Evolutionary conservation across 2,113 vertebrate genomes (phyloP).

Genomic region (Protobothrops mucrosquamatus): DNA sequence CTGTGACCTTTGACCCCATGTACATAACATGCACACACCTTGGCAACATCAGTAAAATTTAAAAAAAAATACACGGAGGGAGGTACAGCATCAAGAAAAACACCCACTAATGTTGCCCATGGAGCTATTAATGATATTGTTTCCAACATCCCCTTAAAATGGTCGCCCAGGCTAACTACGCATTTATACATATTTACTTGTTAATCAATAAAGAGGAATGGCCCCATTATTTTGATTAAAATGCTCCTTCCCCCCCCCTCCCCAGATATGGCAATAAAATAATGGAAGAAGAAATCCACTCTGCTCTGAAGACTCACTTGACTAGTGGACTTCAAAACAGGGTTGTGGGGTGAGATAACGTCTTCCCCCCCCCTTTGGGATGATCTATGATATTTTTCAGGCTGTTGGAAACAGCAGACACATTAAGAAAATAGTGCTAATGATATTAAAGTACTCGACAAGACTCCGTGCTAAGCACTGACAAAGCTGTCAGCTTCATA

Average conservation of each 20-base stretch:
- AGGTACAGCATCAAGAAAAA: constrained; percentile 34
- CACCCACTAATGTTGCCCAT: constrained; percentile 54
- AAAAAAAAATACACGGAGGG: constrained; percentile 28
- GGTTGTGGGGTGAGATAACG: constrained; percentile 49
- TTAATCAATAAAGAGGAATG: constrained; percentile 82
- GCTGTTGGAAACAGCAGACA: constrained; percentile 82
- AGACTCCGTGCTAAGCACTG: constrained; percentile 91
- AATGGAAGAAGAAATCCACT: constrained; percentile 36
- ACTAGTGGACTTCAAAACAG: neutral
- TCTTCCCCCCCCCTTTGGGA: constrained; percentile 57
- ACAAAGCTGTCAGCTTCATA: constrained; percentile 95
- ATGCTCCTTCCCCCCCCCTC: constrained; percentile 49
- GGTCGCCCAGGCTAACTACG: constrained; percentile 73
- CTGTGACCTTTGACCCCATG: neutral
- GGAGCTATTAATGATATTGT: constrained; percentile 71
- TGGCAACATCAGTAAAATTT: constrained; percentile 34
- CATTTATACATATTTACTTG: constrained; percentile 84
- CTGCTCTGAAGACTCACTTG: neutral
- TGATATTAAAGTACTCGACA: constrained; percentile 96
- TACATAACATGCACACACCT: constrained; percentile 39
- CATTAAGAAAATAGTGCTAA: constrained; percentile 99
- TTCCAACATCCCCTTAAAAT: constrained; percentile 79
- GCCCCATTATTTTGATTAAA: constrained; percentile 85
- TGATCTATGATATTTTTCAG: constrained; percentile 88
- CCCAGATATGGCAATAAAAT: constrained; percentile 66